Base-by-base conservation (phyloP, 2,888 invertebrate genomes). In the Strigamia transsilvanica region DNA sequence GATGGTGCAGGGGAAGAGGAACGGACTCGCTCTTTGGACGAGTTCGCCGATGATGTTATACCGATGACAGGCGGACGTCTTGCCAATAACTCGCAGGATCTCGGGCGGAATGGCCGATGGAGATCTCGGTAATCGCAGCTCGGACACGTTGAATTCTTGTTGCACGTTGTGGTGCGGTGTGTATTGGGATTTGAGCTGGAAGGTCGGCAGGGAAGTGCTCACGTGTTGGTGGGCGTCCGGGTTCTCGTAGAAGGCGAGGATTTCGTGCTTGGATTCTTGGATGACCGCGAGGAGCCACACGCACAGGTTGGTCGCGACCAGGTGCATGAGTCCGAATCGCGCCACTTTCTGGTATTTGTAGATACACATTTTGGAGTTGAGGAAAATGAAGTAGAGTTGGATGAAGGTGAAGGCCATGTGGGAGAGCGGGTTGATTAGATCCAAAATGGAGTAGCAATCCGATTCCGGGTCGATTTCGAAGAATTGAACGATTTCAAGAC, bases 261-360 rank as follows among this genome's bases (percentile, higher is more conserved):
- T 96, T 89, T 97, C 97, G 88, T 97, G 97, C 87, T 97, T 95
- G 0, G 97, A 97, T 89, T 98, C 98, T 88, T 96, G 95, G 3
- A 98, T 94, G 34, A 98, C 91, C 0, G 97, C 97, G 87, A 96
- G 94, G 51, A 98, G 90, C 99, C 99, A 99, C 21, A 98, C 97
- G 85, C 98, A 98, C 80, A 99, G 89, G 89, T 99, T 99, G 13
- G 98, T 98, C 27, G 98, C 98, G 82, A 99, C 95, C 95, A 99
- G 96, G 88, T 99, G 99, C 98, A 99, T 98, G 83, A 98, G 90
- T 1, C 99, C 99, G 86, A 99, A 97, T 84, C 97, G 91, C 0
- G 98, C 97, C 83, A 97, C 92, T 34, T 87, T 87, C 83, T 85
- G 84, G 80, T 86, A 86, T 66, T 86, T 86, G 82, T 85, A 85